Evolutionary conservation across 2,113 vertebrate genomes (phyloP).

Genomic region (Cyrtonyx montezumae): DNA sequence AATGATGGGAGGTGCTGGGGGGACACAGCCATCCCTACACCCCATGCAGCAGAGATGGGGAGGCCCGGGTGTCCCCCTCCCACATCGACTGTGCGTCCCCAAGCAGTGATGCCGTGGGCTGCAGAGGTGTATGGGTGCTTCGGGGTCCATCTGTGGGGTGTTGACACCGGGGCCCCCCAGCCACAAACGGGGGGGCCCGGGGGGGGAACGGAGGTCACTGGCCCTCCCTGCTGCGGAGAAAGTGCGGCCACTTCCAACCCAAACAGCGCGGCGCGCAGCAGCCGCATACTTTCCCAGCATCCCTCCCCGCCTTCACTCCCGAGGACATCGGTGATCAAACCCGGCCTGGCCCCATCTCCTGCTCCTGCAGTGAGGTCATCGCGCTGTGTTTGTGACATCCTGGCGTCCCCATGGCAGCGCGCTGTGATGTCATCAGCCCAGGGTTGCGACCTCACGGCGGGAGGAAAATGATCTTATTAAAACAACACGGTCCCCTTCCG

Average conservation of each 20-base stretch:
- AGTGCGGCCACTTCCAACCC: constrained; percentile 54
- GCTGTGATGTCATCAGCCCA: constrained; percentile 60
- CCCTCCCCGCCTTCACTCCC: constrained; percentile 50
- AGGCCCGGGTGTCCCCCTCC: not conserved
- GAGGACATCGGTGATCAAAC: constrained; percentile 58
- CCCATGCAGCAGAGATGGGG: not conserved
- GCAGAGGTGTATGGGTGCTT: not conserved
- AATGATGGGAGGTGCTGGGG: not conserved
- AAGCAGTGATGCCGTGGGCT: not conserved
- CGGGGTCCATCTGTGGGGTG: not conserved
- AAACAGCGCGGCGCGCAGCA: constrained; percentile 65
- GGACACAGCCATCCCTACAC: not conserved
- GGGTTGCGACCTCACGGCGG: constrained; percentile 62
- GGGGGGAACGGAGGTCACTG: constrained; percentile 42
- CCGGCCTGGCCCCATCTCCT: constrained; percentile 52
- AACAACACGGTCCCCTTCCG: constrained; percentile 48
- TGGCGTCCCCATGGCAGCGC: constrained; percentile 52
- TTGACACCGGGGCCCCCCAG: not conserved
- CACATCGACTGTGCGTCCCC: accelerated
- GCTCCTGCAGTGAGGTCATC: constrained; percentile 75
- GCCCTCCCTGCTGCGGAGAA: constrained; percentile 60
- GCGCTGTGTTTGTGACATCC: constrained; percentile 72
- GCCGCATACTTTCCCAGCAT: constrained; percentile 70
- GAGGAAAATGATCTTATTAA: constrained; percentile 65
- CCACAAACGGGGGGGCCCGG: not conserved